Evolutionary conservation across 1,140 invertebrate genomes (phyloP), one percentile per base, ranked within the genome.

Genomic region (Sminthurinus signatus): DNA sequence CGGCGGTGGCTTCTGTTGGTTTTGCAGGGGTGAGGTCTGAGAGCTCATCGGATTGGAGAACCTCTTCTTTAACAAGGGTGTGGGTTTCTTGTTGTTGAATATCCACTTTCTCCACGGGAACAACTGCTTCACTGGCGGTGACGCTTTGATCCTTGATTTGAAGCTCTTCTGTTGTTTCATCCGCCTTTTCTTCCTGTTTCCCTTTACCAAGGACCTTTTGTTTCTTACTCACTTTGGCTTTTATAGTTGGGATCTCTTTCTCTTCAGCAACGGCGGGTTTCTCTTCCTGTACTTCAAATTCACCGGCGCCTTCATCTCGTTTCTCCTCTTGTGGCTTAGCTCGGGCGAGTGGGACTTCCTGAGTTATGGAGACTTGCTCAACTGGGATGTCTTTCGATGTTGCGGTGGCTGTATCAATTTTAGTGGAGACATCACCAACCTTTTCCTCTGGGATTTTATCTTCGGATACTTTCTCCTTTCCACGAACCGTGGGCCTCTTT

Each of bases 321-420:
- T 65, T 42, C 19, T 65, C 63, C 31, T 59, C 52, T n/a, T 32
- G 3, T 39, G 60, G 44, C 25, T 50, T 28, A 17, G 63, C 57
- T 21, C 32, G 42, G 2, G 56, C 55, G 12, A 65, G 5, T n/a
- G 27, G 5, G 15, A n/a, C 5, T 29, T 64, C 21, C 29, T 60
- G 29, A 2, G 21, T 52, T 8, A 46, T 21, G 17, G 39, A 27
- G 2, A 48, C 63, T 27, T 21, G 25, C 27, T 50, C 36, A 3
- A 10, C 19, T 17, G 42, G 21, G 12, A 55, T 29, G 5, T 62
- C 60, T 46, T 25, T 44, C 27, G 32, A 50, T 31, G 5, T 4
- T 8, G 59, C 59, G 8, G 2, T 31, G 5, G n/a, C 59, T 12
- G 2, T 46, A 36, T 50, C 25, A 15, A 19, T 2, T 27, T 51